phyloP scores from a whole-genome alignment of 2,113 vertebrate species.

The Xiphophorus maculatus region DNA sequence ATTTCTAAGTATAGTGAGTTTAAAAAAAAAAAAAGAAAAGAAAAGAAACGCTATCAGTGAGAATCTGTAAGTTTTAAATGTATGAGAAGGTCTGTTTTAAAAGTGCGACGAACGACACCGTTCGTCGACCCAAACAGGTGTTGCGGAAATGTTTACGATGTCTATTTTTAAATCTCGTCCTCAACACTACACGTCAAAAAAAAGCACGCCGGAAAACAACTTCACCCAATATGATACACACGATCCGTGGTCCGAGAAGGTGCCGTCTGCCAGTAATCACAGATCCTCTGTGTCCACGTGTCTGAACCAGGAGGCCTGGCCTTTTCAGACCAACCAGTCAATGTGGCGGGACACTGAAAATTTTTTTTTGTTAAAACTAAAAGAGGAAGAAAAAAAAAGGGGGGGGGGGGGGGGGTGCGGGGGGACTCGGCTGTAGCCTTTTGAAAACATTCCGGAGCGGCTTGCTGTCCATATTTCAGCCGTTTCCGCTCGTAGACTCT shows the following conservation, averaged over 20 bases:
- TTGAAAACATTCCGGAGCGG: conserved; percentile 57
- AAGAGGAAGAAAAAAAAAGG: background rate
- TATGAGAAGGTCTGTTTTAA: conserved; percentile 28
- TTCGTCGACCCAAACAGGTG: conserved; percentile 6
- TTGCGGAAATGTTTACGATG: conserved; percentile 42
- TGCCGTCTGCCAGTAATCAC: conserved; percentile 64
- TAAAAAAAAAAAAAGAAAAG: conserved; percentile 47
- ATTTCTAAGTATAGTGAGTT: conserved; percentile 37
- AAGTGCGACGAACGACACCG: background rate
- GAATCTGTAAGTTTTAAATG: conserved; percentile 42
- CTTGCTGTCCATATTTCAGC: conserved; percentile 43
- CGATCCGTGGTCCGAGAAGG: conserved; percentile 66
- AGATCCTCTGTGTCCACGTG: conserved; percentile 52
- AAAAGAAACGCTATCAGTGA: conserved; percentile 38
- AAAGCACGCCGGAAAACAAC: conserved; percentile 70
- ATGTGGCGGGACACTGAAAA: conserved; percentile 46
- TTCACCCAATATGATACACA: conserved; percentile 65
- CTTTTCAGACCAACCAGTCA: conserved; percentile 29
- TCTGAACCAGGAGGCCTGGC: conserved; percentile 41
- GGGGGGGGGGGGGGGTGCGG: background rate
- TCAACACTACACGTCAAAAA: conserved; percentile 67
- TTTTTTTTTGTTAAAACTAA: background rate
- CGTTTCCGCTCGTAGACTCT: conserved; percentile 64
- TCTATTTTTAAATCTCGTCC: conserved; percentile 56
- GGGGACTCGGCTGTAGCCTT: conserved; percentile 22